Percentiles rank a stretch among this genome's conserved stretches.
These are phyloP conservation scores for Drosophila sucinea DNA, from an alignment of 1,140 invertebrate genomes.

Conservation along the genomic window DNA sequence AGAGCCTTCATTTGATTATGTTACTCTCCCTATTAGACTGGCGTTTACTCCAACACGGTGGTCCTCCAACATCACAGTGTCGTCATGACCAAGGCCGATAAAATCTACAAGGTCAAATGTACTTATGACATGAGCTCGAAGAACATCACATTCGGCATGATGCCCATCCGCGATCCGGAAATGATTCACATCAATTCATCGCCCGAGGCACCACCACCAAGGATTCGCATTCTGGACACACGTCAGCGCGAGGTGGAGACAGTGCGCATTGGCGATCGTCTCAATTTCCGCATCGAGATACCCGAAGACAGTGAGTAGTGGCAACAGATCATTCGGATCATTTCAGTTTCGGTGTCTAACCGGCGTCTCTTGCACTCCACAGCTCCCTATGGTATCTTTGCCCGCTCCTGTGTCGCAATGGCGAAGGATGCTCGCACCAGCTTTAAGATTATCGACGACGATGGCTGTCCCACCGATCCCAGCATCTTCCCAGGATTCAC, in stretches of 20 bases:
- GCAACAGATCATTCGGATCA: neutral
- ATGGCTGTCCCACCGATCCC: slow-evolving; percentile 96
- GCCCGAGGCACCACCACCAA: slow-evolving; percentile 96
- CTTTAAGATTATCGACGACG: slow-evolving; percentile 97
- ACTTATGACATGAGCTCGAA: slow-evolving; percentile 98
- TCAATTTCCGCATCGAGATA: slow-evolving; percentile 97
- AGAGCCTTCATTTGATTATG: neutral
- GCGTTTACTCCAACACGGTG: slow-evolving; percentile 97
- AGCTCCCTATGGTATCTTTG: slow-evolving; percentile 98
- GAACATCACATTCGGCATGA: slow-evolving; percentile 98
- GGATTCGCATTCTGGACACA: slow-evolving; percentile 94
- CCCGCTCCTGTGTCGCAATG: slow-evolving; percentile 97
- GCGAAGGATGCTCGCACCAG: slow-evolving; percentile 97
- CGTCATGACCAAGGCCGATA: slow-evolving; percentile 98
- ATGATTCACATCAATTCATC: slow-evolving; percentile 98
- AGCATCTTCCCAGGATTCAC: slow-evolving; percentile 96
- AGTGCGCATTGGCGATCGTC: slow-evolving; percentile 96
- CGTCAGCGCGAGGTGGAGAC: slow-evolving; percentile 94
- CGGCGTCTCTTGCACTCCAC: slow-evolving; percentile 26
- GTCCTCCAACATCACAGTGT: slow-evolving; percentile 97
- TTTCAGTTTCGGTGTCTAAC: neutral
- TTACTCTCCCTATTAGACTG: slow-evolving; percentile 88
- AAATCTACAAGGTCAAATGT: slow-evolving; percentile 98
- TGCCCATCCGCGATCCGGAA: slow-evolving; percentile 96
- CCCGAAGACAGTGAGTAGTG: slow-evolving; percentile 94